Conservation (phyloP, 1,140 invertebrate species). For the Holcopasites calliopsidis region DNA sequence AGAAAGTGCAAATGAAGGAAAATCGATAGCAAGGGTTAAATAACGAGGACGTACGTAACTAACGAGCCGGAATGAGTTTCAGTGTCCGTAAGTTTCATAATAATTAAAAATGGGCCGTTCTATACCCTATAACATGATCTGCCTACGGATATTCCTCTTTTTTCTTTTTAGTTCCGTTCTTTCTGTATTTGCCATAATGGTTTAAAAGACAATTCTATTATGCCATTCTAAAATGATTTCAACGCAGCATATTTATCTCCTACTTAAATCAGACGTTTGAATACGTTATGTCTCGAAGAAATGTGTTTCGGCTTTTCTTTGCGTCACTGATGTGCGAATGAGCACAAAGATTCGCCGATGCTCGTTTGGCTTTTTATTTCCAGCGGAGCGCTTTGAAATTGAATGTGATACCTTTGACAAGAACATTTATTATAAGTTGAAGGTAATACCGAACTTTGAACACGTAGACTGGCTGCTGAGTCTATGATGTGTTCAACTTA, state of each 20-base stretch:
- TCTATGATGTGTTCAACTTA: too few species aligned
- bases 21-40: slow-evolving; percentile 29
- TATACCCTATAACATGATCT: slow-evolving; percentile 8
- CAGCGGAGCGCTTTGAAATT: too few species aligned
- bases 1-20: not conserved
- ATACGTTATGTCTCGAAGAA: too few species aligned
- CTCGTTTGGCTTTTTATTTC: too few species aligned
- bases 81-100: slow-evolving; percentile 15
- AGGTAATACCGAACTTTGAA: too few species aligned
- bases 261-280: too few species aligned
- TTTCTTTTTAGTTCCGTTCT: not conserved
- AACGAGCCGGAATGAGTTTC: slow-evolving; percentile 30
- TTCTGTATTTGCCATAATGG: not conserved
- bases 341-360: too few species aligned
- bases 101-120: slow-evolving; percentile 33
- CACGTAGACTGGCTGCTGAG: too few species aligned
- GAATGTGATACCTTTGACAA: too few species aligned
- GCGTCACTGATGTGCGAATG: too few species aligned
- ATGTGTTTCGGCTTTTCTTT: too few species aligned
- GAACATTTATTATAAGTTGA: too few species aligned
- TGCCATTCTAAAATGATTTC: not conserved
- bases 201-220: slow-evolving; percentile 1
- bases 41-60: slow-evolving; percentile 38
- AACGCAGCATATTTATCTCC: not conserved
- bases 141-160: slow-evolving; percentile 11